phyloP scores from a whole-genome alignment of 2,113 vertebrate species.

The Etheostoma cragini region DNA sequence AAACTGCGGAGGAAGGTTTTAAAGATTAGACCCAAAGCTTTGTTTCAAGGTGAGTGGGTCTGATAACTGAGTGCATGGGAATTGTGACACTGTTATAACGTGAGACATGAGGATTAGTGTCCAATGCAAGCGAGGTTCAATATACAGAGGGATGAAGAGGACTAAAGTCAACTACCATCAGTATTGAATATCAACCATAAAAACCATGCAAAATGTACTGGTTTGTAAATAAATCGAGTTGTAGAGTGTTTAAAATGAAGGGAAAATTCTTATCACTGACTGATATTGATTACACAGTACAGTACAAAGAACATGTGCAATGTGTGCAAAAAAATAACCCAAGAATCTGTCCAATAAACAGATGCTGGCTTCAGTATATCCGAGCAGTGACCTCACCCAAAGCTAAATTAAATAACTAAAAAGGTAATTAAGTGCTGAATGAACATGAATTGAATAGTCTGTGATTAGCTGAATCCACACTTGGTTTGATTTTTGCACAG shows the following conservation, averaged over 20 bases:
- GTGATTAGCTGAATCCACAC: conserved; percentile 24
- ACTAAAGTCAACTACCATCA: too few relatives aligned
- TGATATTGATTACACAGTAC: background rate
- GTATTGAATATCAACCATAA: background rate
- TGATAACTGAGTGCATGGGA: conserved; percentile 10
- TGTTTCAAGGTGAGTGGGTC: background rate
- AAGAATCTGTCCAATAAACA: conserved; percentile 11
- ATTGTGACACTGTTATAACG: conserved; percentile 31
- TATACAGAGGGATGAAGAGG: background rate
- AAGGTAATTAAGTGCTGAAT: conserved; percentile 13
- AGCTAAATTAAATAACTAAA: conserved; percentile 35
- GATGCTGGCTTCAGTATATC: conserved; percentile 9
- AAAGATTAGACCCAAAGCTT: conserved; percentile 13
- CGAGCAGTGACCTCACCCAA: conserved; percentile 7
- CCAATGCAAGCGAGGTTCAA: background rate
- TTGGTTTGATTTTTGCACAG: background rate
- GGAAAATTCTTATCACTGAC: background rate
- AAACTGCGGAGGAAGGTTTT: background rate
- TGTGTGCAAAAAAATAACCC: background rate
- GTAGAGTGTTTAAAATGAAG: background rate
- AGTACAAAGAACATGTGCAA: background rate
- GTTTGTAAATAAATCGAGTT: background rate
- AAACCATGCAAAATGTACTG: background rate
- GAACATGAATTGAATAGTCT: conserved; percentile 23
- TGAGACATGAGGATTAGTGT: conserved; percentile 34